These are phyloP conservation scores for Sapayoa aenigma DNA, from an alignment of 2,113 vertebrate genomes.

Conservation along the genomic window DNA sequence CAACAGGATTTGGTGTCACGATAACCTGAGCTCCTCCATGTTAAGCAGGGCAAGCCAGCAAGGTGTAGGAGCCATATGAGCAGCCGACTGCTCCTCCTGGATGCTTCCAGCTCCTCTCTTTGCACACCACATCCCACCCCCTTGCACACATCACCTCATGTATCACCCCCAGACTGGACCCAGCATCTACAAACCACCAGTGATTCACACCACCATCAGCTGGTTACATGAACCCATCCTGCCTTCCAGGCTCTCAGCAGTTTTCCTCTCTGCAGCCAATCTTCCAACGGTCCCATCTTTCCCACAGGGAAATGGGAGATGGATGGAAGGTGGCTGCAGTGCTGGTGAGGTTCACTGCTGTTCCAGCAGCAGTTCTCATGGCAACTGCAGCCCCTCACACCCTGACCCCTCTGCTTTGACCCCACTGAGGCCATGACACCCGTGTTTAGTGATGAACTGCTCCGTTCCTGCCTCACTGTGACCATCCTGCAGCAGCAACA, in stretches of 20 bases:
- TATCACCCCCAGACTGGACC: not conserved
- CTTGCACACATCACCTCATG: accelerated
- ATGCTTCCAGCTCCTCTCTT: not conserved
- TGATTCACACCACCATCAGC: not conserved
- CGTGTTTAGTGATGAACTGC: not conserved
- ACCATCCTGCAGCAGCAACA: not conserved
- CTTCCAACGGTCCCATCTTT: accelerated
- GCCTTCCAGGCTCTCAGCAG: not conserved
- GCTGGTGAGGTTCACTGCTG: accelerated
- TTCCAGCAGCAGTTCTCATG: not conserved
- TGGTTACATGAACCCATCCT: not conserved
- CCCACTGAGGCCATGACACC: not conserved
- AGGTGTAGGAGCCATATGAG: not conserved
- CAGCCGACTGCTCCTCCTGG: not conserved
- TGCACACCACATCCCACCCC: not conserved
- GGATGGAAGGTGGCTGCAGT: not conserved
- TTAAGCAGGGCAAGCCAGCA: not conserved
- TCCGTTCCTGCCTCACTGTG: not conserved
- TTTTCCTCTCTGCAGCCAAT: not conserved
- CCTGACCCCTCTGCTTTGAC: not conserved
- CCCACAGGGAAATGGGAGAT: not conserved
- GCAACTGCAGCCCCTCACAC: not conserved
- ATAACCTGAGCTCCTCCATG: not conserved
- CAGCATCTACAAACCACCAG: not conserved
- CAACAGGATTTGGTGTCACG: not conserved